Conservation (phyloP, 2,113 vertebrate genomes). For the Myotis brandtii region DNA sequence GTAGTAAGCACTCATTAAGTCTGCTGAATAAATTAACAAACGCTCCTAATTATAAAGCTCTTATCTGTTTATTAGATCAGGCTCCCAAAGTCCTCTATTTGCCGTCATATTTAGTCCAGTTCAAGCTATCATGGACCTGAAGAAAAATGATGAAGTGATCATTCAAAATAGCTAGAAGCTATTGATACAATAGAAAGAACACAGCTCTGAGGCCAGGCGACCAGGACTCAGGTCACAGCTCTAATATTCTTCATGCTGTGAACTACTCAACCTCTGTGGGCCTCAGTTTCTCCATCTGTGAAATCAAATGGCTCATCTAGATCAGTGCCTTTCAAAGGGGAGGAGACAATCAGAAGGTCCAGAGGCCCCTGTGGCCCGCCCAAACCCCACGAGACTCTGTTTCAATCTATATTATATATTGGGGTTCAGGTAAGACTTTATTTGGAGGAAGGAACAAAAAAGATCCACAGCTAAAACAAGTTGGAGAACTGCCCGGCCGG, state of each 20-base stretch:
- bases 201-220: background rate
- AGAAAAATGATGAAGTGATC: background rate
- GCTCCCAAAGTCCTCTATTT: constrained; percentile 36
- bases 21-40: constrained; percentile 1
- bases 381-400: background rate
- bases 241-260: background rate
- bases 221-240: background rate
- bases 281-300: background rate
- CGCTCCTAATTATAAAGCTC: constrained; percentile 54
- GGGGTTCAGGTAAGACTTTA: background rate
- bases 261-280: background rate
- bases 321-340: background rate
- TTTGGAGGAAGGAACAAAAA: background rate
- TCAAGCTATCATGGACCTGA: background rate
- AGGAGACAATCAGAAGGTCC: background rate
- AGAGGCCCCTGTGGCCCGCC: background rate
- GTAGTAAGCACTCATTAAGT: constrained; percentile 34
- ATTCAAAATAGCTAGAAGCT: background rate
- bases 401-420: background rate
- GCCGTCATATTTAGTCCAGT: constrained; percentile 18
- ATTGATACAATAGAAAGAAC: background rate
- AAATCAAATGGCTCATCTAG: background rate
- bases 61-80: constrained; percentile 37
- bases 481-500: background rate
- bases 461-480: background rate